phyloP scores from a whole-genome alignment of 2,888 invertebrate genomes.

The Cantharis lateralis region DNA sequence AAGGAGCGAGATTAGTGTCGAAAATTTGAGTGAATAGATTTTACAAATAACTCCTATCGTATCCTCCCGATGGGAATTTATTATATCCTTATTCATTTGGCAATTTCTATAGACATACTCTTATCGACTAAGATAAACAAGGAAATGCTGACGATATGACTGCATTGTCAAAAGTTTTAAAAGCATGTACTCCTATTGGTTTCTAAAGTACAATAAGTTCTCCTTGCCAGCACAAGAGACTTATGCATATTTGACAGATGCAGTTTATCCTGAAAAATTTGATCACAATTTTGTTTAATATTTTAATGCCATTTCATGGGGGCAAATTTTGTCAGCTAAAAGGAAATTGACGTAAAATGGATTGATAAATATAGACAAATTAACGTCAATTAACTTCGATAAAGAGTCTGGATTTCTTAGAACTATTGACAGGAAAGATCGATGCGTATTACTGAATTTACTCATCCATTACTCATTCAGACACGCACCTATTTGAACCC shows the following conservation, averaged over 20 bases:
- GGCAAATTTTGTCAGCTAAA: background rate
- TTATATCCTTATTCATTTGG: conserved; percentile 1
- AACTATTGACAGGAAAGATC: conserved; percentile 47
- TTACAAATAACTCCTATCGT: conserved; percentile 1
- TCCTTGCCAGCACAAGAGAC: background rate
- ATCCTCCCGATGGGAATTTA: conserved; percentile 6
- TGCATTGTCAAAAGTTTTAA: background rate
- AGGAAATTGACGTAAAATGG: conserved; percentile 30
- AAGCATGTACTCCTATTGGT: background rate
- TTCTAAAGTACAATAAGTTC: background rate
- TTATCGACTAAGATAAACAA: background rate
- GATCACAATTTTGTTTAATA: background rate
- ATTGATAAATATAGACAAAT: conserved; percentile 49
- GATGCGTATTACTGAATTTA: conserved; percentile 44
- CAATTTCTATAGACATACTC: background rate
- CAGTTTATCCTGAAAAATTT: background rate
- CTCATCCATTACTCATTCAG: conserved; percentile 44
- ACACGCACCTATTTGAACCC: conserved; percentile 17
- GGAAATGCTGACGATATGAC: background rate
- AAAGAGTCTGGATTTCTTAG: conserved; percentile 43
- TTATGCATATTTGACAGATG: background rate
- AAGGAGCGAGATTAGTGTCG: conserved; percentile 11
- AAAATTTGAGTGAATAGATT: conserved; percentile 15
- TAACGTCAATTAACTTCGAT: conserved; percentile 48
- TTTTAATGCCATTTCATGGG: background rate